phyloP scores from a whole-genome alignment of 2,797 vertebrate genomes.

The Falco concolor region DNA sequence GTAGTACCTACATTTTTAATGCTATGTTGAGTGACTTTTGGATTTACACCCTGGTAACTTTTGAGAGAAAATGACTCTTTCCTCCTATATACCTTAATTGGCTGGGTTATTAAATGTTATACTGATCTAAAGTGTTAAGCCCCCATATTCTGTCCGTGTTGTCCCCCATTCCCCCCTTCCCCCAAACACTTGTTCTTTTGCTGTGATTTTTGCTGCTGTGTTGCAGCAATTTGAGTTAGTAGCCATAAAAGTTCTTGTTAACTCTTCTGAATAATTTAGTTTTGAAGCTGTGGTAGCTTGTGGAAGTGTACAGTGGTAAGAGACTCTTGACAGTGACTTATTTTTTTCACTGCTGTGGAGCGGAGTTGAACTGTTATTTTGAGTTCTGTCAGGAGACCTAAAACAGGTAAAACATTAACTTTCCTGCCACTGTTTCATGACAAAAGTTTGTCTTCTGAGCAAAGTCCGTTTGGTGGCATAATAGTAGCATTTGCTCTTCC shows the following conservation, averaged over 20 bases:
- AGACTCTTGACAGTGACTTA: background rate
- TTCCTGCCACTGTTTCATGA: background rate
- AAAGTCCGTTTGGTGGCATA: background rate
- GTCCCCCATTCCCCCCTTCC: too few relatives aligned
- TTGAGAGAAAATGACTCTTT: background rate
- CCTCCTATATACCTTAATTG: background rate
- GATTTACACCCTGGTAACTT: background rate
- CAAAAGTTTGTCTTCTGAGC: background rate
- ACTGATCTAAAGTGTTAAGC: background rate
- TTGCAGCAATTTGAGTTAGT: background rate
- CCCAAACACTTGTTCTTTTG: background rate
- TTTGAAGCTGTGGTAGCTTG: background rate
- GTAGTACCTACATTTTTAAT: background rate
- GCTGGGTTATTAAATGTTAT: background rate
- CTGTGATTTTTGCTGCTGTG: background rate
- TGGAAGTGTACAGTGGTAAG: background rate
- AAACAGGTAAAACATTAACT: slow-evolving; percentile 44
- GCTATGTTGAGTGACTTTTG: background rate
- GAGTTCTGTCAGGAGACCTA: background rate
- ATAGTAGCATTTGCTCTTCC: background rate
- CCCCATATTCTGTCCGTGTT: background rate
- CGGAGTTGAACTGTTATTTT: background rate
- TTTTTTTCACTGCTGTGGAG: background rate
- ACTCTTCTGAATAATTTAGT: background rate
- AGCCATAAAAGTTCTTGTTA: background rate